Evolutionary conservation across 2,797 vertebrate species (phyloP).

Genomic region (Danio kyathit): DNA sequence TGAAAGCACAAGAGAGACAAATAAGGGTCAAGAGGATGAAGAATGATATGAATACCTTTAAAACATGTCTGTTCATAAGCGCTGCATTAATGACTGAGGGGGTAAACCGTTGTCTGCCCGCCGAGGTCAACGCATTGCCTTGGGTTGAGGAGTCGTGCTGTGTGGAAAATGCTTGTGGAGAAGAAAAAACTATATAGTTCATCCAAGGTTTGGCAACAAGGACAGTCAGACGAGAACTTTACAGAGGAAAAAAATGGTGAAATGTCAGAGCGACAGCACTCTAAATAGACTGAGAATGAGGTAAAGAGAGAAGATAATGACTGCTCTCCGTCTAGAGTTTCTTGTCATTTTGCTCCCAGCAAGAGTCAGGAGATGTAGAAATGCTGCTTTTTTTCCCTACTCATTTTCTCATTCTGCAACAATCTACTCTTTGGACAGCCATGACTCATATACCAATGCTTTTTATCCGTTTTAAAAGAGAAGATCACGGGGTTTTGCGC

Average conservation of each 20-base stretch:
- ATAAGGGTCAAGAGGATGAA: neutral
- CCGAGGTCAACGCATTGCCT: conserved; percentile 8
- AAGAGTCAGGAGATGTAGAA: conserved; percentile 12
- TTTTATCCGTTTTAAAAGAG: conserved; percentile 55
- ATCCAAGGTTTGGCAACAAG: conserved; percentile 38
- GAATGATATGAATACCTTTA: conserved; percentile 25
- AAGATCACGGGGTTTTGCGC: conserved; percentile 64
- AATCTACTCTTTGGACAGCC: conserved; percentile 23
- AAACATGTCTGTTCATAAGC: conserved; percentile 1
- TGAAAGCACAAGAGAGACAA: neutral
- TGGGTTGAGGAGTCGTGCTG: neutral
- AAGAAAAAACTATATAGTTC: conserved; percentile 12
- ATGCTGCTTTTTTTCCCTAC: conserved; percentile 33
- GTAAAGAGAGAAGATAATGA: conserved; percentile 38
- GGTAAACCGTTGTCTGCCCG: neutral
- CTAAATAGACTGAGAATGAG: conserved; percentile 36
- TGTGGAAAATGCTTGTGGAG: neutral
- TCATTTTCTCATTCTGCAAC: conserved; percentile 16
- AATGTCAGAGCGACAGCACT: conserved; percentile 32
- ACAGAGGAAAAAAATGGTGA: neutral
- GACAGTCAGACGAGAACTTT: conserved; percentile 21
- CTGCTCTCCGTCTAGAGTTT: conserved; percentile 22
- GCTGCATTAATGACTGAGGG: neutral
- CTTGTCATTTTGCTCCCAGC: conserved; percentile 36
- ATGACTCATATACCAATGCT: conserved; percentile 54